Percentiles rank a stretch among this genome's conserved stretches.
These are phyloP conservation scores for Paratilapia polleni DNA, from an alignment of 2,113 vertebrate species.

Conservation along the genomic window DNA sequence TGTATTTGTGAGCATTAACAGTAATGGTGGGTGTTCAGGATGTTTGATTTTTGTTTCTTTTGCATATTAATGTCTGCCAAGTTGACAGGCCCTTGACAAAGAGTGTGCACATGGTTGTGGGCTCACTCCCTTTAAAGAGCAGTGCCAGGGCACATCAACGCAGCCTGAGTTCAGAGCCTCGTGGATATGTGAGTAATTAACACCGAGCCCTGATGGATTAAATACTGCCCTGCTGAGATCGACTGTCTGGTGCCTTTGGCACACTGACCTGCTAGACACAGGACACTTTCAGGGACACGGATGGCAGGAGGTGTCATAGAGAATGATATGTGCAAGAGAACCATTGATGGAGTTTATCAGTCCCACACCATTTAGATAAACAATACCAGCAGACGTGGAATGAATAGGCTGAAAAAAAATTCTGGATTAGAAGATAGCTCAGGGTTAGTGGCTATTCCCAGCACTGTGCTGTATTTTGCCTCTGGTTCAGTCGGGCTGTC, in stretches of 20 bases:
- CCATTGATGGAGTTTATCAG: not conserved
- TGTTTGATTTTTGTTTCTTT: not conserved
- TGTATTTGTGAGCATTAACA: not conserved
- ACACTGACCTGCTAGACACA: conserved; percentile 32
- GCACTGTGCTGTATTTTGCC: conserved; percentile 19
- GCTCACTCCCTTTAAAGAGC: conserved; percentile 21
- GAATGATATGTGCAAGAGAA: conserved; percentile 12
- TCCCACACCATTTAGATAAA: conserved; percentile 22
- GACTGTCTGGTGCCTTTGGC: conserved; percentile 43
- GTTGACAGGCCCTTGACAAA: not conserved
- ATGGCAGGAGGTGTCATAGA: not conserved
- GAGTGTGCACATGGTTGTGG: not conserved
- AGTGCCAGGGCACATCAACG: conserved; percentile 23
- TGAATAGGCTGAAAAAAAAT: conserved; percentile 8
- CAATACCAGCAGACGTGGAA: not conserved
- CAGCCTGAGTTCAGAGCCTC: conserved; percentile 29
- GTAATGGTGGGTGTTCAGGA: not conserved
- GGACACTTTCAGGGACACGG: conserved; percentile 23
- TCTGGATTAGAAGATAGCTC: conserved; percentile 19
- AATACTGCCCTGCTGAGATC: conserved; percentile 51
- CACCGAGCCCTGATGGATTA: conserved; percentile 64
- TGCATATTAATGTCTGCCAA: not conserved
- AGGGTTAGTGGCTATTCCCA: conserved; percentile 43
- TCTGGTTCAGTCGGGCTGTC: conserved; percentile 30
- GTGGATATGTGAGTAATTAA: conserved; percentile 68